These are phyloP conservation scores for Netelia inedita DNA, from an alignment of 2,888 invertebrate species.

Conservation along the genomic window DNA sequence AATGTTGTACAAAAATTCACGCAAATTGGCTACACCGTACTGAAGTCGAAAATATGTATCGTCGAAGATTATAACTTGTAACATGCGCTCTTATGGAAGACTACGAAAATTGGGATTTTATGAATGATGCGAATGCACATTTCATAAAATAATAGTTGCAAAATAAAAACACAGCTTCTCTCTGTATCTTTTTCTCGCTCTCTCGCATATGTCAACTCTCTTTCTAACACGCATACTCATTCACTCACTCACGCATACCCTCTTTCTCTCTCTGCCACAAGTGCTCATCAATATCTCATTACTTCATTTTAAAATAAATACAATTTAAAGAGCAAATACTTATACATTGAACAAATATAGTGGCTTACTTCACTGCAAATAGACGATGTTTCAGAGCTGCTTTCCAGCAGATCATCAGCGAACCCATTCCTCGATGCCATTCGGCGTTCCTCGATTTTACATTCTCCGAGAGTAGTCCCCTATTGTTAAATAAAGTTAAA, in stretches of 20 bases:
- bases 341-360: no score
- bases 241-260: background rate
- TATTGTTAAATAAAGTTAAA: background rate
- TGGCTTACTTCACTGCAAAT: conserved; percentile 45
- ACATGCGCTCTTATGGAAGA: no score
- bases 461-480: conserved; percentile 14
- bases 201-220: background rate
- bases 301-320: background rate
- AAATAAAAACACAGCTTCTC: conserved; percentile 22
- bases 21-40: no score
- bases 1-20: no score
- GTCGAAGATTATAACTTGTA: no score
- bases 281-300: background rate
- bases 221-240: background rate
- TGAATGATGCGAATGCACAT: conserved; percentile 8
- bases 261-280: conserved; percentile 4
- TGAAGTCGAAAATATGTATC: no score
- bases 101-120: no score
- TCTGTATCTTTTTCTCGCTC: conserved; percentile 4
- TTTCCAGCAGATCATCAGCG: conserved; percentile 24
- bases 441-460: background rate
- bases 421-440: no score
- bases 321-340: background rate
- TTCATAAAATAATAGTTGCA: conserved; percentile 18
- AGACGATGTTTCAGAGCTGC: conserved; percentile 21